phyloP scores from a whole-genome alignment of 2,888 invertebrate species.

The Perdita meconis region DNA sequence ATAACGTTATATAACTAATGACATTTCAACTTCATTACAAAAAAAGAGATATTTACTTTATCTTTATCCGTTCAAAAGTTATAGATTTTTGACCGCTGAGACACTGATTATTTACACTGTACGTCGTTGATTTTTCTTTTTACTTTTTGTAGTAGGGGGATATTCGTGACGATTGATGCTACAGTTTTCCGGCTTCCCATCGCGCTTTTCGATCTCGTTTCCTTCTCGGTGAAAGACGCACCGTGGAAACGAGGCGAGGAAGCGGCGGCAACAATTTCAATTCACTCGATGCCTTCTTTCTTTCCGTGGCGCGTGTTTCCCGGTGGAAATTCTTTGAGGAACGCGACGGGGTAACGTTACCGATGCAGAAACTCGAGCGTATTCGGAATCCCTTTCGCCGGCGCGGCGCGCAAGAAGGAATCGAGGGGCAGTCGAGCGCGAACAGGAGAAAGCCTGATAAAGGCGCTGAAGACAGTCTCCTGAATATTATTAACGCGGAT shows the following conservation, averaged over 20 bases:
- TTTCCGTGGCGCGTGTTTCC: conserved; percentile 9
- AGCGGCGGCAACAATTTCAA: conserved; percentile 13
- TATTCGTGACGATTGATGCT: neutral
- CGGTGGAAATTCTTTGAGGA: conserved; percentile 36
- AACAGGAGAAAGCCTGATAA: no score
- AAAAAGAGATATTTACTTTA: no score
- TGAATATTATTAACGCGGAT: no score
- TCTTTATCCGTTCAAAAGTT: no score
- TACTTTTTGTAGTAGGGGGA: no score
- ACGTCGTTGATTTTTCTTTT: no score
- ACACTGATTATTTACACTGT: no score
- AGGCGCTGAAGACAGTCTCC: no score
- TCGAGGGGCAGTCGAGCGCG: neutral
- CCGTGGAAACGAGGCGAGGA: conserved; percentile 23
- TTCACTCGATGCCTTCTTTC: conserved; percentile 42
- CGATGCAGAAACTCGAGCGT: conserved; percentile 42
- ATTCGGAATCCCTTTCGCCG: conserved; percentile 27
- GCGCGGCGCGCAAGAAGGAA: neutral
- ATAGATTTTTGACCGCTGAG: no score
- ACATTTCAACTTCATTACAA: no score
- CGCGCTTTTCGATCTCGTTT: conserved; percentile 58
- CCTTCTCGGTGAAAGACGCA: conserved; percentile 58
- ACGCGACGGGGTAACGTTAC: conserved; percentile 23
- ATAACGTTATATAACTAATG: no score
- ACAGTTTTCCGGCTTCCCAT: neutral